phyloP scores from a whole-genome alignment of 2,888 invertebrate species.

The Andrena trimmerana region DNA sequence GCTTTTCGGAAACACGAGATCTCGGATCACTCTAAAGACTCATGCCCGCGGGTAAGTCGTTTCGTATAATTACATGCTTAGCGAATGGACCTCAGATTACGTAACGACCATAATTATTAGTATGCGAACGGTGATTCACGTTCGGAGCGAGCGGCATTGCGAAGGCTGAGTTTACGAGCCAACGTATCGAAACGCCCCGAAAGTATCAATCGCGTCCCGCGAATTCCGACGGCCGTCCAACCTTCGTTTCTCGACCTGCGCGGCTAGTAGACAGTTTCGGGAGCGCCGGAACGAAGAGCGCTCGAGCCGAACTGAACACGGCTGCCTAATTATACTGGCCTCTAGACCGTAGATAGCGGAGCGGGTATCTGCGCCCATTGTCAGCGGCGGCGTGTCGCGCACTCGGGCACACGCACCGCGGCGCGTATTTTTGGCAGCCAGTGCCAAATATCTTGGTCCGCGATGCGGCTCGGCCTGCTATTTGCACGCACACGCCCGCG shows the following conservation, averaged over 20 bases:
- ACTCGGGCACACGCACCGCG: background rate
- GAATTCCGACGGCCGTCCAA: background rate
- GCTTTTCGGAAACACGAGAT: background rate
- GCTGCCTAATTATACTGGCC: conserved; percentile 45
- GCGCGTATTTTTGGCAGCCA: conserved; percentile 48
- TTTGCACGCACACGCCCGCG: conserved; percentile 29
- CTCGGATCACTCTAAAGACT: background rate
- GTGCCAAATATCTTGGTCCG: conserved; percentile 50
- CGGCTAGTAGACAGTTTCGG: background rate
- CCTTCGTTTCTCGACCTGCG: background rate
- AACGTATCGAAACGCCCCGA: background rate
- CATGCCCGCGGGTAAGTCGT: background rate
- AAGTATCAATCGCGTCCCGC: background rate
- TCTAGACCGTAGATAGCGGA: conserved; percentile 42
- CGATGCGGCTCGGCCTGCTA: conserved; percentile 29
- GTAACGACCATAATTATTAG: background rate
- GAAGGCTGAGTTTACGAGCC: background rate
- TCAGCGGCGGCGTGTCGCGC: conserved; percentile 2
- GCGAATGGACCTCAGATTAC: background rate
- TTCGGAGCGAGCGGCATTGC: background rate
- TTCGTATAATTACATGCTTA: background rate
- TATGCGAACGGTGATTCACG: background rate
- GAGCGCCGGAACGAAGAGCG: conserved; percentile 4
- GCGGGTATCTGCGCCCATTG: conserved; percentile 37
- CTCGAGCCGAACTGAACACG: conserved; percentile 15